phyloP scores from a whole-genome alignment of 2,113 vertebrate genomes.

The Narcine bancroftii region DNA sequence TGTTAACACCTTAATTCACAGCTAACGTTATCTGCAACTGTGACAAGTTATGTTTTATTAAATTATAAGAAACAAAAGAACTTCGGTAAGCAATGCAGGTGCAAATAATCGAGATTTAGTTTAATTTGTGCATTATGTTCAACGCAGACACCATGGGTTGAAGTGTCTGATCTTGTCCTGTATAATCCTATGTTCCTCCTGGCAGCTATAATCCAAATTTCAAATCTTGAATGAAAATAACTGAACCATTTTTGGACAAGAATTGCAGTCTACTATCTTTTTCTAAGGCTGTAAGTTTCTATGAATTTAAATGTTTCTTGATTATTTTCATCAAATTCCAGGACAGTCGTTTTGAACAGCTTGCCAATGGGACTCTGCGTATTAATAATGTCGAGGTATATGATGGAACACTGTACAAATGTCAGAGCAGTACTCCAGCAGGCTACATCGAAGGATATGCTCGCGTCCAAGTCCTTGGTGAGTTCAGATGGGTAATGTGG shows the following conservation, averaged over 20 bases:
- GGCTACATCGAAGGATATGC: slow-evolving; percentile 72
- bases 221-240: background rate
- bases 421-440: slow-evolving; percentile 66
- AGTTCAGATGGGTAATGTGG: slow-evolving; percentile 37
- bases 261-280: background rate
- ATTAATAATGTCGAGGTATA: slow-evolving; percentile 93
- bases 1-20: background rate
- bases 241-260: background rate
- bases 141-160: too few species aligned
- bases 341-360: slow-evolving; percentile 78
- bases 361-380: slow-evolving; percentile 77
- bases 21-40: background rate
- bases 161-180: too few species aligned
- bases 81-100: background rate
- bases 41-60: background rate
- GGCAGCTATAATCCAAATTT: background rate
- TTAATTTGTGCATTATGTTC: too few species aligned
- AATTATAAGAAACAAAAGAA: background rate
- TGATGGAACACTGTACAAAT: slow-evolving; percentile 75
- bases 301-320: background rate
- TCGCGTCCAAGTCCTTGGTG: slow-evolving; percentile 76
- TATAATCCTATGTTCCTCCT: background rate
- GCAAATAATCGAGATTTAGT: too few species aligned
- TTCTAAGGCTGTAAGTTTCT: background rate
- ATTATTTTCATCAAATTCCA: slow-evolving; percentile 42